Percentiles rank a stretch among this genome's conserved stretches.
These are phyloP conservation scores for Gobionotothen gibberifrons DNA, from an alignment of 2,797 vertebrate species.

Conservation along the genomic window DNA sequence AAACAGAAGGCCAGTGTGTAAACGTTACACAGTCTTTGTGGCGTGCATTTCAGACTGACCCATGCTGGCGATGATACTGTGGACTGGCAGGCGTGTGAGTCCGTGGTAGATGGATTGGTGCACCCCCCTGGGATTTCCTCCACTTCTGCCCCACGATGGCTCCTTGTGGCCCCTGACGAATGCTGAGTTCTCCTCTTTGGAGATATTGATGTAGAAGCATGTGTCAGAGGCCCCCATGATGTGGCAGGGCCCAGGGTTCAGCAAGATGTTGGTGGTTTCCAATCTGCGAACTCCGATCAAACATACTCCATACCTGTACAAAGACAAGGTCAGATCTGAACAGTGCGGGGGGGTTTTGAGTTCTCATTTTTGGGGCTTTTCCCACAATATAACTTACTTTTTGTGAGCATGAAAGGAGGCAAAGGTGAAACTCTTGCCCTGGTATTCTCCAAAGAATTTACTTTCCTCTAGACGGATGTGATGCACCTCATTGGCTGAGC, in stretches of 20 bases:
- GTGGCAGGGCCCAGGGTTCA: conserved; percentile 89
- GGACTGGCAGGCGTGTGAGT: conserved; percentile 87
- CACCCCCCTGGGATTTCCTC: conserved; percentile 76
- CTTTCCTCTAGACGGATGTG: conserved; percentile 90
- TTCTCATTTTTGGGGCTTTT: conserved; percentile 2
- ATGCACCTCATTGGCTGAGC: conserved; percentile 89
- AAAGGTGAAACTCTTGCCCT: conserved; percentile 90
- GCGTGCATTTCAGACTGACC: conserved; percentile 74
- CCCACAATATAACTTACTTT: conserved; percentile 79
- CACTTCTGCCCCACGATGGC: conserved; percentile 76
- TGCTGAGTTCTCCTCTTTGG: conserved; percentile 90
- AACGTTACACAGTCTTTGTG: conserved; percentile 41
- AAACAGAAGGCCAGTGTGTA: conserved; percentile 50
- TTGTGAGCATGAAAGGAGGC: conserved; percentile 90
- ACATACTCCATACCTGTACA: conserved; percentile 86
- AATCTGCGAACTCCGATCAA: conserved; percentile 86
- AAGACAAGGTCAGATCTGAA: conserved; percentile 20
- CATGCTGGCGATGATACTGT: conserved; percentile 92
- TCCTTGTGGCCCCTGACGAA: conserved; percentile 87
- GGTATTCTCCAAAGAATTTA: conserved; percentile 90
- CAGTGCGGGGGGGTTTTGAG: neutral
- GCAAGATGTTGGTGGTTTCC: conserved; percentile 87
- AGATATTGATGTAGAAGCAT: conserved; percentile 91
- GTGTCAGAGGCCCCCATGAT: conserved; percentile 88
- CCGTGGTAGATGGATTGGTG: conserved; percentile 86